phyloP scores from a whole-genome alignment of 2,888 invertebrate genomes.

The Drosophila paranaensis region DNA sequence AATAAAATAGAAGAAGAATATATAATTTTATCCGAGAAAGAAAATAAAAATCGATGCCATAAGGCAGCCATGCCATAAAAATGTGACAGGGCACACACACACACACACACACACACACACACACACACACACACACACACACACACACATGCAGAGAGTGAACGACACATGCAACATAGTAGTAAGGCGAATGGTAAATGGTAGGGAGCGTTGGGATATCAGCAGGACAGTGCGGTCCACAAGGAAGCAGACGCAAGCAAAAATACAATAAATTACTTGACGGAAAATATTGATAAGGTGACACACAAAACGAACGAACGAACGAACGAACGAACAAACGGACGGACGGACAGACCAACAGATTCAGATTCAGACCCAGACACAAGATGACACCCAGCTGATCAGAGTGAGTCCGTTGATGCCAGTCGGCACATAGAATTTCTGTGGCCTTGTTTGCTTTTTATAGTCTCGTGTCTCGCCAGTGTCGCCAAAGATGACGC shows the following conservation, averaged over 20 bases:
- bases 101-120: constrained; percentile 27
- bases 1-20: constrained; percentile 72
- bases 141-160: constrained; percentile 9
- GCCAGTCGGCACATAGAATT: constrained; percentile 17
- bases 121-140: constrained; percentile 22
- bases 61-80: constrained; percentile 74
- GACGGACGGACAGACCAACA: constrained; percentile 20
- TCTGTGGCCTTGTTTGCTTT: constrained; percentile 52
- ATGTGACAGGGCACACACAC: constrained; percentile 68
- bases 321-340: constrained; percentile 1
- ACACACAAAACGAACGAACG: constrained; percentile 47
- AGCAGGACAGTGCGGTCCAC: constrained; percentile 42
- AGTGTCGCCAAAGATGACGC: constrained; percentile 77
- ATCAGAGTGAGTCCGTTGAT: constrained; percentile 46
- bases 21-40: constrained; percentile 67
- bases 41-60: constrained; percentile 79
- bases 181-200: constrained; percentile 16
- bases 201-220: constrained; percentile 14
- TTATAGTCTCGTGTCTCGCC: constrained; percentile 55
- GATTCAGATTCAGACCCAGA: constrained; percentile 37
- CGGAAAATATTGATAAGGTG: constrained; percentile 83
- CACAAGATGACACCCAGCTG: constrained; percentile 71
- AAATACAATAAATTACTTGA: constrained; percentile 82
- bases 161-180: constrained; percentile 43
- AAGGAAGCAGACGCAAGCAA: constrained; percentile 67